Conservation (phyloP, 2,113 vertebrate genomes). For the Micronycteris hirsuta region DNA sequence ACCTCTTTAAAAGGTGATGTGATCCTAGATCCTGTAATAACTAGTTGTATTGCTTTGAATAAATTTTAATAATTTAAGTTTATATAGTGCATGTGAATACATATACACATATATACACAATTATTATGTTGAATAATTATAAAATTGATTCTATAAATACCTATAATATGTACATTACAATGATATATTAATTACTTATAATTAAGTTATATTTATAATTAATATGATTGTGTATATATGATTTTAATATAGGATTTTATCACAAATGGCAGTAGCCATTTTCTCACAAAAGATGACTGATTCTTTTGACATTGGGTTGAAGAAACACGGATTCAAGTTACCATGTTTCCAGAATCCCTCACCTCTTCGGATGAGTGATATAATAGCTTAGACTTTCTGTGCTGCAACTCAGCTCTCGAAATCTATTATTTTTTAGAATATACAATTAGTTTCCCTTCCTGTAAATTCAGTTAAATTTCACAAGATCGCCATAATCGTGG, state of each 20-base stretch:
- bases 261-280: background rate
- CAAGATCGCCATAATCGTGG: background rate
- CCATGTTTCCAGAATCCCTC: background rate
- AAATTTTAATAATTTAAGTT: background rate
- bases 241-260: background rate
- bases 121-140: background rate
- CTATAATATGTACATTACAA: background rate
- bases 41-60: background rate
- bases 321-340: background rate
- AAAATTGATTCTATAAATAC: background rate
- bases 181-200: background rate
- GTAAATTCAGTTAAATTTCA: background rate
- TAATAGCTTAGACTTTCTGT: background rate
- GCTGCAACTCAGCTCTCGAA: background rate
- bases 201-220: background rate
- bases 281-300: background rate
- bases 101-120: background rate
- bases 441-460: background rate
- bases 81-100: background rate
- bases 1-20: background rate
- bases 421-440: background rate
- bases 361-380: background rate
- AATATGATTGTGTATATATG: background rate
- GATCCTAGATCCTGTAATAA: background rate
- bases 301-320: background rate